These are phyloP conservation scores for Rhabditoides inermis DNA, from an alignment of 2,888 invertebrate species.

Conservation along the genomic window DNA sequence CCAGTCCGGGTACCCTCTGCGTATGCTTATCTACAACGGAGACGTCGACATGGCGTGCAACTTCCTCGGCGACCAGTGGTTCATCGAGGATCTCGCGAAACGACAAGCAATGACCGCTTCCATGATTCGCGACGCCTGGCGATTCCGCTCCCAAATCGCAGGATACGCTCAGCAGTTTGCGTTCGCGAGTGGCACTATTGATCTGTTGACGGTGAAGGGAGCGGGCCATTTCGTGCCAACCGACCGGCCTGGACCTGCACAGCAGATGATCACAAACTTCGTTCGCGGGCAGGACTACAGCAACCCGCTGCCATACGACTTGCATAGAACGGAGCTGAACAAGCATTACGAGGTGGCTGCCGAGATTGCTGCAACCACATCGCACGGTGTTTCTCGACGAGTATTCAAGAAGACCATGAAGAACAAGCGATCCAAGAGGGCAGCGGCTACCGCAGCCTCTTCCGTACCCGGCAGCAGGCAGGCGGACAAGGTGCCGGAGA, in stretches of 20 bases:
- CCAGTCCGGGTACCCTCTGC: conserved; percentile 17
- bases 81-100: conserved; percentile 13
- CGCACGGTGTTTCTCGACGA: too few relatives aligned
- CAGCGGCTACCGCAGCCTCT: conserved; percentile 2
- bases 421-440: too few relatives aligned
- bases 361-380: too few relatives aligned
- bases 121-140: conserved; percentile 9
- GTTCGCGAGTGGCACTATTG: conserved; percentile 9
- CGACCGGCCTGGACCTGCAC: conserved; percentile 72
- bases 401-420: too few relatives aligned
- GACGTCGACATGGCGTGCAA: conserved; percentile 30
- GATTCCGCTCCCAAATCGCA: conserved; percentile 15
- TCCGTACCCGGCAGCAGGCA: not conserved
- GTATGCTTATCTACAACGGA: conserved; percentile 30
- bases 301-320: conserved; percentile 7
- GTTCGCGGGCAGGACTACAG: conserved; percentile 31
- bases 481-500: conserved; percentile 43
- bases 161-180: conserved; percentile 23
- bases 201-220: conserved; percentile 29
- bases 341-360: conserved; percentile 9
- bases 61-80: conserved; percentile 33
- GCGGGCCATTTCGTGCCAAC: conserved; percentile 76
- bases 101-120: conserved; percentile 4
- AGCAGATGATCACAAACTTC: conserved; percentile 67
- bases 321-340: conserved; percentile 4